Evolutionary conservation across 1,140 invertebrate genomes (phyloP), one percentile per base, ranked within the genome.

Genomic region (Drosophila littoralis): DNA sequence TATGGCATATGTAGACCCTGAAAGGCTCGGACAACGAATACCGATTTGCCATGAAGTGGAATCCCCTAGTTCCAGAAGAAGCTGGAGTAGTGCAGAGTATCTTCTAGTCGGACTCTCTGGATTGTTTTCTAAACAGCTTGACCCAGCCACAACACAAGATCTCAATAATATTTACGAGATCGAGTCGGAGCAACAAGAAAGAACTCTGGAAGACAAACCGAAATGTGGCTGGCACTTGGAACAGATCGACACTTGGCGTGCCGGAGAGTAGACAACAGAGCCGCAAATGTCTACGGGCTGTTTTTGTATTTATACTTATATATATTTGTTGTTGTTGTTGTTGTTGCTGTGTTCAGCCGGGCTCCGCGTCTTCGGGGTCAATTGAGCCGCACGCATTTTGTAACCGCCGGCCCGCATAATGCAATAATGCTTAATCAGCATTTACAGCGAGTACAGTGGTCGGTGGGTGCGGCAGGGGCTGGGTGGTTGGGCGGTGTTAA

Each of bases 391-490:
- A 86, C 76, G 73, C 83, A 79, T 88, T 88, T 86, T 76, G 68
- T 88, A 79, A 88, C 60, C 38, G 45, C 5, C 54, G 50, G 42
- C 83, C 83, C 83, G 84, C 80, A 88, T 88, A 88, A 83, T 88
- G 79, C 72, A 85, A 86, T 81, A 71, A 85, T 78, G 48, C 76
- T 88, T 88, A 88, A 89, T 89, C 77, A 89, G 69, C 83, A 77
- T 65, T 88, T 77, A 82, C 83, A 79, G 58, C 33, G 36, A 40
- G 51, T 59, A 13, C 13, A 40, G 43, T 28, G 45, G 61, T 22
- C n/a, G 33, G 8, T 7, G 12, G 10, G 13, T 12, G n/a, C 4
- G 22, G 42, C 10, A 15, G 48, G n/a, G 35, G 40, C 33, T 22
- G 2, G 15, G 15, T 22, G 43, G n/a, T 22, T 51, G 35, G 32